Base-by-base conservation (phyloP, 2,888 invertebrate genomes). In the Pristionchus maxplancki region DNA sequence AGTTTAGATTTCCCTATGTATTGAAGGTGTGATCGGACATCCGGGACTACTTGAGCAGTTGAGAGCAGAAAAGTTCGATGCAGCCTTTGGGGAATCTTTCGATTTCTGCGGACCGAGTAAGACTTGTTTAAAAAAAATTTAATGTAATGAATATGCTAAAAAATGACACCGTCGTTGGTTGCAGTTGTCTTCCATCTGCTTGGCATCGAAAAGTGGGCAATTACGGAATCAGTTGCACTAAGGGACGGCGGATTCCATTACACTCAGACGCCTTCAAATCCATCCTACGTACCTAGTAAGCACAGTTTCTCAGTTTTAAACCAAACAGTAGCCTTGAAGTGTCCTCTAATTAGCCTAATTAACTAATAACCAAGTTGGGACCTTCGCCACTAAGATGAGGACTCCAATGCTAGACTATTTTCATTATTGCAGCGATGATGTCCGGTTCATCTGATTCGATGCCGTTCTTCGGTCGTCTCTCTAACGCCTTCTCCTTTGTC, bases 221-320 rank as follows among this genome's bases (percentile, higher is more conserved):
- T 64, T 3, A 85, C 85, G 9, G 64, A 64, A 40, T 85, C 85
- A 4, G 44, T 85, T 11, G 85, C 85, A 5, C 31, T 85, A 15
- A 24, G n/a, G 4, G 91, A 91, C 58, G 90, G 90, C 28, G 90
- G 90, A 0, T 89, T 89, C 15, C 28, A 89, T 37, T 87, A 89
- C 24, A 90, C 90, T 24, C 91, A 91, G 17, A 87, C 90, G 0
- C 91, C 91, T 1, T 82, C 90, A 34, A 89, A 90, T 24, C 91
- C 91, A 4, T 89, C 90, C 34, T 91, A 90, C 88, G 90, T 91
- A 0, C 91, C 91, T 11, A 48, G 86, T 86, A 28, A 50, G 44
- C 50, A 31, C 62, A 28, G 50, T 74, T 44, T 44, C 44, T 44
- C 44, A 44, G 6, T 11, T 11, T 44, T 44, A 6, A 44, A 44